Evolutionary conservation across 1,140 invertebrate species (phyloP).

Genomic region (Colletes latitarsis): DNA sequence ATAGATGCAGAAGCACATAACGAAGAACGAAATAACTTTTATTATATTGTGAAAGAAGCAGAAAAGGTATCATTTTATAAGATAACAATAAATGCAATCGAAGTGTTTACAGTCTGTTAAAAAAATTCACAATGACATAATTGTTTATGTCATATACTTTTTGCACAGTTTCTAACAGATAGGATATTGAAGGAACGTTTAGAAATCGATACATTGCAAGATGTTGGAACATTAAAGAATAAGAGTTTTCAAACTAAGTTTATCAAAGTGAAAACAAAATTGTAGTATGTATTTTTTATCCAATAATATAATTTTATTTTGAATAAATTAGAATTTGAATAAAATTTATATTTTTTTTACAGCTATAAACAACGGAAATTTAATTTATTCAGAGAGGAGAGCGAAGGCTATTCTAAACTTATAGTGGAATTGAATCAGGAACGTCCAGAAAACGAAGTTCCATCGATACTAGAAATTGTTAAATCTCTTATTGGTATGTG

Average conservation of each 20-base stretch:
- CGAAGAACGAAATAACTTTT: conserved; percentile 88
- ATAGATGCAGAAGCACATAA: conserved; percentile 89
- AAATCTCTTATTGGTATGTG: conserved; percentile 94
- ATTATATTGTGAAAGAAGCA: conserved; percentile 88
- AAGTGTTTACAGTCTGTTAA: background rate
- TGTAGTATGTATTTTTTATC: conserved; percentile 90
- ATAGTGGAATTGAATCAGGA: conserved; percentile 97
- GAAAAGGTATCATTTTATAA: conserved; percentile 83
- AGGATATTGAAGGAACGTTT: conserved; percentile 94
- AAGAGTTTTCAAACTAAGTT: conserved; percentile 97
- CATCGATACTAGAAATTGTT: conserved; percentile 89
- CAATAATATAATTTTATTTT: background rate
- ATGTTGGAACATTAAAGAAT: conserved; percentile 95
- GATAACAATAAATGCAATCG: conserved; percentile 12
- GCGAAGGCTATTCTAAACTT: conserved; percentile 99
- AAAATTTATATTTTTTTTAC: conserved; percentile 72
- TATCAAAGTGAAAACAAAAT: conserved; percentile 98
- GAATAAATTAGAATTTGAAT: background rate
- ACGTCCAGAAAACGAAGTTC: conserved; percentile 84
- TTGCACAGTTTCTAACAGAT: conserved; percentile 88
- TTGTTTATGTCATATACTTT: conserved; percentile 57
- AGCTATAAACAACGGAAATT: conserved; percentile 99
- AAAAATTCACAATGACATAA: conserved; percentile 6
- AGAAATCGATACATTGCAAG: conserved; percentile 96
- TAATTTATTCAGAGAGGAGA: conserved; percentile 99